Percentiles rank a stretch among this genome's conserved stretches.
Evolutionary conservation across 2,113 vertebrate species (phyloP).

Genomic region (Puntigrus tetrazona): DNA sequence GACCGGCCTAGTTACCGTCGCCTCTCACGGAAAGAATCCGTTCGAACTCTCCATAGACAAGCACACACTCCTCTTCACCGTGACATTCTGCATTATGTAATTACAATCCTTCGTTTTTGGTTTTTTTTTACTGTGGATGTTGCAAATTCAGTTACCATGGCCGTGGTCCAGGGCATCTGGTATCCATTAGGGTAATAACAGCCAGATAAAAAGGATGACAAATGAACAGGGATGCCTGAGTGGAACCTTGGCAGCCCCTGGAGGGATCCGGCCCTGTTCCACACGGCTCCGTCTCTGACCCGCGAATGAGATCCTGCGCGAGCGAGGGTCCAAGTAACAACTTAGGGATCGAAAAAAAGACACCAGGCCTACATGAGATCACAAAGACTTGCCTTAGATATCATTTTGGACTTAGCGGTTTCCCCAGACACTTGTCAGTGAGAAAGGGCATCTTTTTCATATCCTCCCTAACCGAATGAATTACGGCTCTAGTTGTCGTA

Average conservation of each 20-base stretch:
- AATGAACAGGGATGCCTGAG: conserved; percentile 60
- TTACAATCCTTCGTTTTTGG: conserved; percentile 42
- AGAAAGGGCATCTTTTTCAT: conserved; percentile 2
- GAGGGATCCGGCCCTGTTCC: conserved; percentile 37
- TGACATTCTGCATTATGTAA: conserved; percentile 55
- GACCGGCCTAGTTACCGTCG: conserved; percentile 11
- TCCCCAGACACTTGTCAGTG: conserved; percentile 9
- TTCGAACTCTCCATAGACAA: conserved; percentile 3
- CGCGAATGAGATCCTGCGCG: background rate
- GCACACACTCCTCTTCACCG: conserved; percentile 23
- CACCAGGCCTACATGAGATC: background rate
- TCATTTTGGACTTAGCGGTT: background rate
- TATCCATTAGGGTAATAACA: conserved; percentile 69
- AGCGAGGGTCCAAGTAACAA: conserved; percentile 6
- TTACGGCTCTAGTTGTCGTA: background rate
- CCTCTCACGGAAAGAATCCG: conserved; percentile 38
- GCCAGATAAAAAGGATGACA: conserved; percentile 74
- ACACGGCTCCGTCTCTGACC: conserved; percentile 38
- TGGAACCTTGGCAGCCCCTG: conserved; percentile 45
- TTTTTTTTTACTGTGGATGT: conserved; percentile 59
- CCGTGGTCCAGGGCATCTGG: conserved; percentile 64
- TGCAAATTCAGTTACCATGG: conserved; percentile 62
- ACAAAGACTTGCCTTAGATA: background rate
- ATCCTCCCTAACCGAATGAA: background rate
- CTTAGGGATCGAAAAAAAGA: background rate